Percentiles rank a stretch among this genome's conserved stretches.
phyloP scores from a whole-genome alignment of 2,797 vertebrate genomes.

The Sebastes nivosus region DNA sequence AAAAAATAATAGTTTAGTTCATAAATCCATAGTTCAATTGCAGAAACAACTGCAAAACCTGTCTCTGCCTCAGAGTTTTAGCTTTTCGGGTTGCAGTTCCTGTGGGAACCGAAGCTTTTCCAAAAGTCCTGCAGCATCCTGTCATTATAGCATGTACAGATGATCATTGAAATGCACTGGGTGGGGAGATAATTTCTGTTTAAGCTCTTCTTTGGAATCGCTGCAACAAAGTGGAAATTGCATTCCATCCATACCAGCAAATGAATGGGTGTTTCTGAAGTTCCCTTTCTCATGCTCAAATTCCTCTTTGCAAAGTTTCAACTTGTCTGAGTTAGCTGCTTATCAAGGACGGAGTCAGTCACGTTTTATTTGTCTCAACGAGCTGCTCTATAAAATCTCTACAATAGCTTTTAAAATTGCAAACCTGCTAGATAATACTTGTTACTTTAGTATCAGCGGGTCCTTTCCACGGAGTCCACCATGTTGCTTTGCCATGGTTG shows the following conservation, averaged over 20 bases:
- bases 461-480: too few species aligned
- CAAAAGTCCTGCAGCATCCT: slow-evolving; percentile 33
- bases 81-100: slow-evolving; percentile 3
- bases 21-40: neutral
- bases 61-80: neutral
- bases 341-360: neutral
- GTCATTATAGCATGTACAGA: slow-evolving; percentile 46
- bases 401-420: neutral
- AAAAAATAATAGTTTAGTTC: neutral
- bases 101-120: neutral
- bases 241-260: slow-evolving; percentile 57
- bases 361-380: slow-evolving; percentile 6
- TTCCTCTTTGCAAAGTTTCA: slow-evolving; percentile 30
- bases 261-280: slow-evolving; percentile 47
- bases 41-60: neutral
- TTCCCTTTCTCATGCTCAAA: slow-evolving; percentile 25
- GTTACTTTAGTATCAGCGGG: neutral
- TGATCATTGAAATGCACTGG: slow-evolving; percentile 28
- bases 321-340: slow-evolving; percentile 24
- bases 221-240: slow-evolving; percentile 28
- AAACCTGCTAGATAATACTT: neutral
- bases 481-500: too few species aligned
- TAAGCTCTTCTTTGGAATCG: slow-evolving; percentile 19
- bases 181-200: slow-evolving; percentile 44
- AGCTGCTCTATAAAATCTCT: neutral